Conservation (phyloP, 1,140 invertebrate genomes). For the Holotrichia oblita region DNA sequence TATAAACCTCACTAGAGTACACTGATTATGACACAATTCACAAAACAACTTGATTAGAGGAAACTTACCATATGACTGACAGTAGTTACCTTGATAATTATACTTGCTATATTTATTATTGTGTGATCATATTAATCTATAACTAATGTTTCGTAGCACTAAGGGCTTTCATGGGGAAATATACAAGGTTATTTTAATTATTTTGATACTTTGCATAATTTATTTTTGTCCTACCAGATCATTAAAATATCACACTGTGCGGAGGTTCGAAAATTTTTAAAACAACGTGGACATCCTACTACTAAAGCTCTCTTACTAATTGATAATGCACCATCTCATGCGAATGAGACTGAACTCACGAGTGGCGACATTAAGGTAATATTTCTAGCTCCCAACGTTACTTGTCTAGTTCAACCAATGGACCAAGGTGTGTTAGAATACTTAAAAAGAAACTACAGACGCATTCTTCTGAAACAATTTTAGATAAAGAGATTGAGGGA, state of each 20-base stretch:
- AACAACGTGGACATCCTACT: too few species aligned
- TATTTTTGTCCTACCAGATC: too few species aligned
- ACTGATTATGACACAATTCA: background rate
- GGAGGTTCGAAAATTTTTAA: background rate
- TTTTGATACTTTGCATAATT: too few species aligned
- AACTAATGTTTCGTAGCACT: too few species aligned
- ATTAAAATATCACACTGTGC: too few species aligned
- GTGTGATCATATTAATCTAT: too few species aligned
- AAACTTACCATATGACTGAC: background rate
- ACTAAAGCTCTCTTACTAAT: background rate
- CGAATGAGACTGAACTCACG: background rate
- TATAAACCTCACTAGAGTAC: background rate
- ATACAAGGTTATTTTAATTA: too few species aligned
- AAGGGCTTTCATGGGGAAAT: too few species aligned
- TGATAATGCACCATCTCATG: background rate
- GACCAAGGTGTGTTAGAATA: conserved; percentile 5
- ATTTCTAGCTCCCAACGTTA: background rate
- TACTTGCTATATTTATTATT: background rate
- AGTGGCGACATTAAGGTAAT: conserved; percentile 7
- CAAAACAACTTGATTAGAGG: background rate
- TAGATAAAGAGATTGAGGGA: background rate
- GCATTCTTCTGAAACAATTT: conserved; percentile 8
- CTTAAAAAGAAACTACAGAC: background rate
- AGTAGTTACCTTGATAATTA: background rate
- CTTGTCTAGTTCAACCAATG: background rate